Base-by-base conservation (phyloP, 2,113 vertebrate species). In the Cathartes aura region DNA sequence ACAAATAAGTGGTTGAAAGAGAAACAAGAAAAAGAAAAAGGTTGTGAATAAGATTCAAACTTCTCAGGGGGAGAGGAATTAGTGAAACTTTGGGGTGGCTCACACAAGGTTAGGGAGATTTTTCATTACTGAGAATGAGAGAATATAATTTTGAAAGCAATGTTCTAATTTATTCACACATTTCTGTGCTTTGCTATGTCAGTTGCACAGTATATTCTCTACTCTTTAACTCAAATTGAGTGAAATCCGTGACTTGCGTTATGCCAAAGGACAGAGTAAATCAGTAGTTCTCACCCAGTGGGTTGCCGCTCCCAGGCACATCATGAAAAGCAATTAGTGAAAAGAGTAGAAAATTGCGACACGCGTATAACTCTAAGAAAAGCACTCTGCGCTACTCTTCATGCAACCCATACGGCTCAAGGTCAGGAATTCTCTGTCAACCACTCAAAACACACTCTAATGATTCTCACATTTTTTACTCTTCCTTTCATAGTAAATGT, bases 391-490 rank as follows among this genome's bases (percentile, higher is more conserved):
- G 66, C 40, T 21, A 6, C 55, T 89, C 55, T 15, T 22, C 30
- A 1, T 0, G 1, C 38, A 45, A 3, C 45, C 8, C 56, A 8
- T 4, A 8, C 42, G 18, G 48, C 70, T 74, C 53, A 29, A 75
- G 94, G 88, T 59, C 92, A 82, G 89, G 45, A n/a, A 34, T 58
- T 58, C 79, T 47, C 52, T n/a, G 36, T 11, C 87, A 95, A 6
- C 38, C 23, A 5, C 58, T 87, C 74, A 18, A 36, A 82, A 23
- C 53, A 23, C 38, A 7, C 27, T 50, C 63, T 27, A 15, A 5
- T 6, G 23, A 1, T 15, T 30, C 56, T 18, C 48, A 8, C 7
- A 0, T 26, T 13, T 38, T 66, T 71, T 2, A 14, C 34, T 52
- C 56, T 80, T 45, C 64, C 58, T 64, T 34, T 13, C 6, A 3